These are phyloP conservation scores for Protobothrops mucrosquamatus DNA, from an alignment of 2,113 vertebrate genomes.

Conservation along the genomic window DNA sequence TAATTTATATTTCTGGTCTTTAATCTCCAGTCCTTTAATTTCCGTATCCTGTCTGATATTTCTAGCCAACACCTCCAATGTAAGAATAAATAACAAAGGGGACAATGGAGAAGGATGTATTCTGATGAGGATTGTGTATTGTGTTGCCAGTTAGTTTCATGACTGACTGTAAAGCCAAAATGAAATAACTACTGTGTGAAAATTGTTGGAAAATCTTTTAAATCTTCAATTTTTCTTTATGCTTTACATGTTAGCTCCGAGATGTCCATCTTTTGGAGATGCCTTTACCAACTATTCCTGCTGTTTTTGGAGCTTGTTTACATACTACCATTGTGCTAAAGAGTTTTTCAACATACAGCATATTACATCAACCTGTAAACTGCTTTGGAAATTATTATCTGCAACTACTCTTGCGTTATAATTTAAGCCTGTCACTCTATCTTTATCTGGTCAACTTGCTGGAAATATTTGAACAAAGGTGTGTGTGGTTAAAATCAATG, in stretches of 20 bases:
- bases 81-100: no score
- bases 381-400: conserved; percentile 56
- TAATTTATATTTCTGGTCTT: no score
- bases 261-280: conserved; percentile 79
- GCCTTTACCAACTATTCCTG: conserved; percentile 67
- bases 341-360: conserved; percentile 73
- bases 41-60: no score
- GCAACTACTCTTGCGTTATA: conserved; percentile 74
- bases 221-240: not conserved
- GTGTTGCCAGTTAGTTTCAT: not conserved
- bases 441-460: conserved; percentile 74
- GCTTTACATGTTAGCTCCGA: conserved; percentile 68
- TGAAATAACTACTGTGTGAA: not conserved
- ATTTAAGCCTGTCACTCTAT: conserved; percentile 70
- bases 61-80: no score
- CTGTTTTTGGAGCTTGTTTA: conserved; percentile 79
- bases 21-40: no score
- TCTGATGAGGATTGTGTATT: not conserved
- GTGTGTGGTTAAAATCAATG: conserved; percentile 31
- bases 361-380: conserved; percentile 25
- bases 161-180: not conserved
- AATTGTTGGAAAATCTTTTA: not conserved
- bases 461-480: conserved; percentile 59
- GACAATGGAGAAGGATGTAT: not conserved
- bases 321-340: conserved; percentile 72